Base-by-base conservation (phyloP, 2,113 vertebrate species). In the Cinclus cinclus region DNA sequence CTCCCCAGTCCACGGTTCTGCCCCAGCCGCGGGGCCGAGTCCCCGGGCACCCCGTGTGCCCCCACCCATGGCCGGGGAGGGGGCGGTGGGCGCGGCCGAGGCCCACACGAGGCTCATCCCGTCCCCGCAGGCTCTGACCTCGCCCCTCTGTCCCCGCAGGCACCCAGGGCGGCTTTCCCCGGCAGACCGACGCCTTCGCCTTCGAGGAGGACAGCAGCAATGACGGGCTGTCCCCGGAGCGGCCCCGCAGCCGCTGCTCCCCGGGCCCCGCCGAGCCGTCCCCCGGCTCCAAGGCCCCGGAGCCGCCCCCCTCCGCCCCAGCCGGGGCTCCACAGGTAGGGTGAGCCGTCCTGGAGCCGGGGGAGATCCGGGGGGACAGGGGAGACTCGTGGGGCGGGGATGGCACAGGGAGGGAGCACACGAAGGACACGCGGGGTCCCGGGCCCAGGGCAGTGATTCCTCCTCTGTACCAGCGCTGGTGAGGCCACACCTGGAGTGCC, bases 151-250 rank as follows among this genome's bases (percentile, higher is more conserved):
- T 6, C 22, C 83, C 91, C 35, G 58, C 64, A 94, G 99, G 98
- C 71, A 98, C 98, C 79, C 98, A 99, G 92, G 98, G 97, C 63
- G 98, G 97, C 95, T 98, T 99, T 97, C 98, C 98, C 6, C 99
- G 98, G 96, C 94, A 98, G 7, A 96, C 98, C 9, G 99, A 99
- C 52, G 98, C 99, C 0, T 99, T 99, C 62, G 98, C 98, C 31
- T 99, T 99, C 75, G 99, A 99, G 94, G 99, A 99, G 96, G 99
- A 99, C 96, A 99, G 99, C 98, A 99, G 99, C 98, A 99, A 98
- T 2, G 99, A 99, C 58, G 98, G 98, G 76, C 97, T 99, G 94
- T 99, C 99, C 92, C 99, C 99, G 1, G 99, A 99, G 83, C 99
- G 99, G 94, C 95, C 97, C 56, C 97, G 98, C 94, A 98, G 98